Base-by-base conservation (phyloP, 53 echinoderm and acorn worm genomes). In the Echinometra lucunter region DNA sequence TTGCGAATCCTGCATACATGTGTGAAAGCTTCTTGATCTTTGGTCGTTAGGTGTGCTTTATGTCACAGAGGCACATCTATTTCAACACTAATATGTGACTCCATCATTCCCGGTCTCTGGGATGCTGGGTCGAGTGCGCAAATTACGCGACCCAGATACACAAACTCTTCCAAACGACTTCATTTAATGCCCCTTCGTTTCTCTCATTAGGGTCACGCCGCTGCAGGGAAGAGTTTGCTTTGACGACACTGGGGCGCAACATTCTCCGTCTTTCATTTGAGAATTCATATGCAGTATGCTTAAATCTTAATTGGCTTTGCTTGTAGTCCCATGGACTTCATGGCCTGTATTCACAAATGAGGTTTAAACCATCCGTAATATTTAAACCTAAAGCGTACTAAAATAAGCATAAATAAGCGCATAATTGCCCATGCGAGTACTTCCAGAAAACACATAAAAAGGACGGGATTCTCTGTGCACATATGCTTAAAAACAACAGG, bases 111-210 rank as follows among this genome's bases (percentile, higher is more conserved):
- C 23, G 40, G 72, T 78, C 19, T 18, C 40, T 78, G 40, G 21
- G 18, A 40, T 37, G 78, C 42, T 42, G 42, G 40, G 40, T 42
- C 44, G 78, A 34, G 38, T 42, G 23, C 37, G 42, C 78, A 78
- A 40, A 78, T 78, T 78, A 78, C 66, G 6, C 25, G 23, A 66
- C 63, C 66, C 37, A 66, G 60, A 63, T 91, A 28, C 91, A 63
- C 23, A 23, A 45, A 66, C 57, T 56, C 30, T 40, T 25, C 90
- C 90, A 6, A 49, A 49, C 37, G 32, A 6, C 45, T 60, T 32
- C 58, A 57, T 60, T 3, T 57, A 25, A 57, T 58, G 35, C 90
- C 21, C 37, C 90, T 90, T 38, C 58, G 47, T 90, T 60, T 32
- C 38, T 90, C 32, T 23, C 25, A 7, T 49, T 30, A 27, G 27